These are phyloP conservation scores for Bursaphelenchus mucronatus DNA, from an alignment of 1,140 invertebrate genomes.

Conservation along the genomic window DNA sequence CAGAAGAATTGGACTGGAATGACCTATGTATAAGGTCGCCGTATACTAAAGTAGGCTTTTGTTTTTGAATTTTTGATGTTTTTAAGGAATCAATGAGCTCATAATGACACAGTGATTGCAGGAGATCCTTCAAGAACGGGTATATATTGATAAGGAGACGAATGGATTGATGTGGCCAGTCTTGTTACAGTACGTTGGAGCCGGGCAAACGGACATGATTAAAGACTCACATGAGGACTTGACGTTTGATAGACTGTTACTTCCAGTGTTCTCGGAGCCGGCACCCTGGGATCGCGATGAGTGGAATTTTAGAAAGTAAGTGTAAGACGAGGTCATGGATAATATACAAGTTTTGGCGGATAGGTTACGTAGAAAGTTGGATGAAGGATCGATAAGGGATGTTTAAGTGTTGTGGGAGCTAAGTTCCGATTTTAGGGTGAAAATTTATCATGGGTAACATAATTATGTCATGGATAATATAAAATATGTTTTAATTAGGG, in stretches of 20 bases:
- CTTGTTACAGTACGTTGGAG: constrained; percentile 77
- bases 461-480: too few relatives aligned
- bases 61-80: constrained; percentile 20
- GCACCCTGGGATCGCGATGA: constrained; percentile 48
- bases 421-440: not conserved
- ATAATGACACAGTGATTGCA: not conserved
- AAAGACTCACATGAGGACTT: constrained; percentile 49
- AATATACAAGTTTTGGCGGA: not conserved
- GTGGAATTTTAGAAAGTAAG: constrained; percentile 11
- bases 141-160: constrained; percentile 64
- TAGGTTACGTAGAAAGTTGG: not conserved
- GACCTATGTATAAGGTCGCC: constrained; percentile 15
- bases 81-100: not conserved
- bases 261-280: constrained; percentile 40
- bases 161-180: constrained; percentile 75
- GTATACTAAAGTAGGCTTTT: constrained; percentile 24
- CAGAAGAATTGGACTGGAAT: constrained; percentile 34
- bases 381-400: not conserved
- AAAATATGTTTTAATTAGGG: too few relatives aligned
- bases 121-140: constrained; percentile 3
- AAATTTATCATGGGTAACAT: not conserved
- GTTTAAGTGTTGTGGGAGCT: not conserved
- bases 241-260: constrained; percentile 33
- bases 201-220: constrained; percentile 63
- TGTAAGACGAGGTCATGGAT: not conserved